Percentiles rank a stretch among this genome's conserved stretches.
phyloP scores from a whole-genome alignment of 2,888 invertebrate genomes.

The Heliconius charithonia region DNA sequence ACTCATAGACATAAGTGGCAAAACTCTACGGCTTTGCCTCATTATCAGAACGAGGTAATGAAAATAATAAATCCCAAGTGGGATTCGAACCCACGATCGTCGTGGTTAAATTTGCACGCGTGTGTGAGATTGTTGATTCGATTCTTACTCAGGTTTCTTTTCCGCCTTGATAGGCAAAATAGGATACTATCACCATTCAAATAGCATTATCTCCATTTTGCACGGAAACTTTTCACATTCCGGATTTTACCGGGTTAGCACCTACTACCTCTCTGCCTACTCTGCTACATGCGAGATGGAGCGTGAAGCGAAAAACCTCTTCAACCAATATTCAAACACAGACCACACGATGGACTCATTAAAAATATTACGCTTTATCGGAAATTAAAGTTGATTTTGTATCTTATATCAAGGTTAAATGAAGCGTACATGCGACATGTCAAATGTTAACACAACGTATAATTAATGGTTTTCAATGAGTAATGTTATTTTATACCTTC shows the following conservation, averaged over 20 bases:
- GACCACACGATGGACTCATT: background rate
- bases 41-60: too few species aligned
- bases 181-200: background rate
- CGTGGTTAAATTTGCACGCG: too few species aligned
- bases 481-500: too few species aligned
- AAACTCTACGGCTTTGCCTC: too few species aligned
- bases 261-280: background rate
- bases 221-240: background rate
- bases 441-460: background rate
- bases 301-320: background rate
- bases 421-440: background rate
- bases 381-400: background rate
- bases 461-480: background rate
- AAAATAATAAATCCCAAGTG: too few species aligned
- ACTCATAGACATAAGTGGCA: background rate
- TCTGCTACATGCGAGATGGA: background rate
- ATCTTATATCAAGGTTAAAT: background rate
- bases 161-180: background rate
- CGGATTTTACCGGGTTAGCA: background rate
- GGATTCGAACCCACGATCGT: too few species aligned
- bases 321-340: background rate
- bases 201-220: background rate
- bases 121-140: background rate
- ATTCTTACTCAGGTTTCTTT: background rate
- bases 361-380: background rate